Evolutionary conservation across 2,888 invertebrate species (phyloP).

Genomic region (Mythimna ferrago): DNA sequence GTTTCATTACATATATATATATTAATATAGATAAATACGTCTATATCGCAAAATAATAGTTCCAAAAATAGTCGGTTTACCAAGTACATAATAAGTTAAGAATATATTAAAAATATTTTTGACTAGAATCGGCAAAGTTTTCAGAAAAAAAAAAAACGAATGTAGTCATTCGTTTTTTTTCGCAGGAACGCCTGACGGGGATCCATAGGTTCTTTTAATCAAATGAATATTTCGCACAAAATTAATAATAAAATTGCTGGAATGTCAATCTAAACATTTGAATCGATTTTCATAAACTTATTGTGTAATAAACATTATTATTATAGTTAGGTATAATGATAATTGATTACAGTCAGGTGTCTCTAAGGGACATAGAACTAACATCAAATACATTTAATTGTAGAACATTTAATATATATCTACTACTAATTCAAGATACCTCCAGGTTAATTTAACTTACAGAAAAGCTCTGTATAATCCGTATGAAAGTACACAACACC

Average conservation of each 20-base stretch:
- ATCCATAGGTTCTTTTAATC: not conserved
- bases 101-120: not conserved
- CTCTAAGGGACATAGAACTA: not conserved
- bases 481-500: not conserved
- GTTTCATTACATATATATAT: not conserved
- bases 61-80: not conserved
- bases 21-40: not conserved
- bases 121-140: not conserved
- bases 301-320: no score
- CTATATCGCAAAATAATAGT: conserved; percentile 6
- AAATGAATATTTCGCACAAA: not conserved
- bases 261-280: not conserved
- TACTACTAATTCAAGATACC: not conserved
- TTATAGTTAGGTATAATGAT: not conserved
- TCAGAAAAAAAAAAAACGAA: no score
- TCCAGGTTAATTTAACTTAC: conserved; percentile 5
- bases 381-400: not conserved
- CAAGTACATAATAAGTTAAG: not conserved
- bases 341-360: conserved; percentile 7
- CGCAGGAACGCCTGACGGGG: not conserved
- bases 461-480: not conserved
- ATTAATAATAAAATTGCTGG: not conserved
- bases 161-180: no score
- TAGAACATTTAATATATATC: not conserved
- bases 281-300: no score